These are phyloP conservation scores for Endomychus coccineus DNA, from an alignment of 2,888 invertebrate genomes.

Conservation along the genomic window DNA sequence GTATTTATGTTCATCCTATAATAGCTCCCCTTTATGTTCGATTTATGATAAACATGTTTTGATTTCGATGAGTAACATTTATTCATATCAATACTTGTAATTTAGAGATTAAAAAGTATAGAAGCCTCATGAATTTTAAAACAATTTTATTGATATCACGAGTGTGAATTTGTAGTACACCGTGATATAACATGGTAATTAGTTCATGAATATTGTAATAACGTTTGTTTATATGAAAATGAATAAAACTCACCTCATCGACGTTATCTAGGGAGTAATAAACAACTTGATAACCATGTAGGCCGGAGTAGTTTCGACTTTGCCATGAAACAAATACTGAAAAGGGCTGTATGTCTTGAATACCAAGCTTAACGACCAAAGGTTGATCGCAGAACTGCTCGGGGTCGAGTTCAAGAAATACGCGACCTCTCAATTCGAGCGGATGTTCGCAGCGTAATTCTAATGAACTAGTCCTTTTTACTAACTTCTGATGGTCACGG, in stretches of 20 bases:
- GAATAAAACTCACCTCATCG: slow-evolving; percentile 46
- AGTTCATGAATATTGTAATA: too few species aligned
- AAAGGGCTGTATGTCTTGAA: slow-evolving; percentile 82
- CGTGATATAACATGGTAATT: too few species aligned
- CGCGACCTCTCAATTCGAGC: slow-evolving; percentile 64
- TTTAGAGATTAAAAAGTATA: too few species aligned
- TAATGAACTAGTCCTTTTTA: slow-evolving; percentile 49
- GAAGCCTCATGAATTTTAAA: too few species aligned
- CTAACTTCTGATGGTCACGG: slow-evolving; percentile 74
- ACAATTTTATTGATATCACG: too few species aligned
- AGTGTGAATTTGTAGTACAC: too few species aligned
- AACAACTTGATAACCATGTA: slow-evolving; percentile 78
- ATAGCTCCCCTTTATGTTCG: too few species aligned
- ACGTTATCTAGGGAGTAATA: slow-evolving; percentile 64
- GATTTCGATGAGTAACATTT: too few species aligned
- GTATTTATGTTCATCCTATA: too few species aligned
- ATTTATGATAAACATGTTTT: too few species aligned
- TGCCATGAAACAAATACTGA: slow-evolving; percentile 86
- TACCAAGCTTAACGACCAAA: slow-evolving; percentile 72
- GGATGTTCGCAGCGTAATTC: slow-evolving; percentile 76
- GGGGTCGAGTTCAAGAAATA: slow-evolving; percentile 71
- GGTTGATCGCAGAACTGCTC: slow-evolving; percentile 81
- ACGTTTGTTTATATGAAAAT: too few species aligned
- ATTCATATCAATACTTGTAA: too few species aligned
- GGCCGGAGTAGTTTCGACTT: slow-evolving; percentile 75